Conservation (phyloP, 2,797 vertebrate genomes). For the Muscicapa striata region DNA sequence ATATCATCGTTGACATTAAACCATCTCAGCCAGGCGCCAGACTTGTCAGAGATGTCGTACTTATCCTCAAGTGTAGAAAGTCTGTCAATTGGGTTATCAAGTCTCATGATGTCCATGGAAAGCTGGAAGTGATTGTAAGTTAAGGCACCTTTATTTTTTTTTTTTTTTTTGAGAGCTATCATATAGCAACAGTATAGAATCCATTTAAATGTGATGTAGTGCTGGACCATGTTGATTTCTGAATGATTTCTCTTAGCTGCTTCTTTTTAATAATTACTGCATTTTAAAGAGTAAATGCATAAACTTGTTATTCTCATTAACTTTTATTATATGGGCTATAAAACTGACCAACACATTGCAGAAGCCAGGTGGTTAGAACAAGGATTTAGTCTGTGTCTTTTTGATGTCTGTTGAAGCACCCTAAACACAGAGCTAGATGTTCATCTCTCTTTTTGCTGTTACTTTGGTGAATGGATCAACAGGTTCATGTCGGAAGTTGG, state of each 20-base stretch:
- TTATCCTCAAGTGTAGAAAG: slow-evolving; percentile 92
- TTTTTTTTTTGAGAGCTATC: not conserved
- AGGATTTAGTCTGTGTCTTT: not conserved
- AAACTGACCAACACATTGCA: not conserved
- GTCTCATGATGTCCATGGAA: slow-evolving; percentile 84
- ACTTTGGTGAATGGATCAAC: not conserved
- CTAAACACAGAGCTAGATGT: not conserved
- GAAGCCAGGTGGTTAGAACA: not conserved
- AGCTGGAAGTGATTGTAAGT: slow-evolving; percentile 89
- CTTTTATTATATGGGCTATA: not conserved
- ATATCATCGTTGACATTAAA: slow-evolving; percentile 91
- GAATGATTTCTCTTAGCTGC: not conserved
- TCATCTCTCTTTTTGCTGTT: not conserved
- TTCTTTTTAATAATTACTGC: not conserved
- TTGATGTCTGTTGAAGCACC: not conserved
- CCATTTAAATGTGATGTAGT: not conserved
- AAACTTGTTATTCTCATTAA: not conserved
- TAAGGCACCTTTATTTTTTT: not conserved
- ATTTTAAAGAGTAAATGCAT: not conserved
- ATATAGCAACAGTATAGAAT: not conserved
- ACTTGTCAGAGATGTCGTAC: slow-evolving; percentile 82
- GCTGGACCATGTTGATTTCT: not conserved
- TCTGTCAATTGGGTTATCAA: slow-evolving; percentile 97
- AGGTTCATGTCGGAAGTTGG: not conserved
- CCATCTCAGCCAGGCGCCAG: slow-evolving; percentile 79